A percentile compares a stretch with the other conserved stretches of the same genome.
Conservation (phyloP, 2,888 invertebrate genomes). For the Epirrita christyi region DNA sequence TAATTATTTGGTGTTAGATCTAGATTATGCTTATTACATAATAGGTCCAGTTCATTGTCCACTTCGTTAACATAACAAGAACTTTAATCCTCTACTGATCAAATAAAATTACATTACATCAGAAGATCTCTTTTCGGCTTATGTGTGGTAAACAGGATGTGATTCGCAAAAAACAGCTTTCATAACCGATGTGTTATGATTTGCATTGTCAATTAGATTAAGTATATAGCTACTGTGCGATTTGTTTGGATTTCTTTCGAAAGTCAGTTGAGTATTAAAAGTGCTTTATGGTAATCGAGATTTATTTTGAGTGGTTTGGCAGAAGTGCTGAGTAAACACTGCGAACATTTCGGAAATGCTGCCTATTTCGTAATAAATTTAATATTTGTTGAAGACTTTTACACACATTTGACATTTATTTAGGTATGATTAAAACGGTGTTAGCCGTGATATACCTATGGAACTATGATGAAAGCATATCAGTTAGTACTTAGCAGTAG, state of each 20-base stretch:
- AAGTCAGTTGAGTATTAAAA: constrained; percentile 36
- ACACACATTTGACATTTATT: too few species aligned
- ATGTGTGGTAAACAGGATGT: constrained; percentile 15
- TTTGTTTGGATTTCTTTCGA: constrained; percentile 48
- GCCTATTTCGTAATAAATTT: background rate
- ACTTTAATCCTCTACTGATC: too few species aligned
- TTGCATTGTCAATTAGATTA: constrained; percentile 38
- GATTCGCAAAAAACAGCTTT: constrained; percentile 37
- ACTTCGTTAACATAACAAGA: too few species aligned
- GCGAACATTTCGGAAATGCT: constrained; percentile 4
- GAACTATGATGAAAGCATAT: too few species aligned
- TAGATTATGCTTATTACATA: too few species aligned
- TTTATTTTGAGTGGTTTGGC: background rate
- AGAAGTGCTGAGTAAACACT: constrained; percentile 10
- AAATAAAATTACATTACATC: background rate
- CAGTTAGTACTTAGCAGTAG: too few species aligned
- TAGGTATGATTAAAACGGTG: too few species aligned
- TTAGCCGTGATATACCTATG: too few species aligned
- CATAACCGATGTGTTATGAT: constrained; percentile 24
- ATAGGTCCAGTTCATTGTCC: too few species aligned
- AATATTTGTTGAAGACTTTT: too few species aligned
- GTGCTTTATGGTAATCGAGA: constrained; percentile 24
- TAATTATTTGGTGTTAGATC: too few species aligned
- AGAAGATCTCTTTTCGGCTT: constrained; percentile 1
- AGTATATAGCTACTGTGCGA: constrained; percentile 29